A percentile compares a stretch with the other conserved stretches of the same genome.
Evolutionary conservation across 2,113 vertebrate genomes (phyloP).

Genomic region (Chelonoidis abingdonii): DNA sequence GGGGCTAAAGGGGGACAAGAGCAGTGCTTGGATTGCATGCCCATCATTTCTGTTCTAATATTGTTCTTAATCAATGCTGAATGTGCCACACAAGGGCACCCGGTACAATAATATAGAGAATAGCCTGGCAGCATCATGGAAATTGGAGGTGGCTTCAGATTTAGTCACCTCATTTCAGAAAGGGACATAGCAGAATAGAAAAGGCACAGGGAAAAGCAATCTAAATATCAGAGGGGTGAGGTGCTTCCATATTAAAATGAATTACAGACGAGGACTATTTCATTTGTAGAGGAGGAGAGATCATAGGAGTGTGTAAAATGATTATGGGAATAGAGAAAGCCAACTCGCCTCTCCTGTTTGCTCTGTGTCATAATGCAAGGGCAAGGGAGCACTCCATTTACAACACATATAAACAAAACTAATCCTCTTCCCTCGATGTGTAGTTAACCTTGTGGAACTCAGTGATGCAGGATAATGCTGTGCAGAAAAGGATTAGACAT

Average conservation of each 20-base stretch:
- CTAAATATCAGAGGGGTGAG: not conserved
- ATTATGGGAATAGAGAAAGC: not conserved
- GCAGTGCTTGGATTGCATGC: not conserved
- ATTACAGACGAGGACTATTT: not conserved
- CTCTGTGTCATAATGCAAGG: not conserved
- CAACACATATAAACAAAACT: not conserved
- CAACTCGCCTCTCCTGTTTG: not conserved
- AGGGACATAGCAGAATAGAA: not conserved
- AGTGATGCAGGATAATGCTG: conserved; percentile 46
- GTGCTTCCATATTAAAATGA: not conserved
- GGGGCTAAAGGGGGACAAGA: not conserved
- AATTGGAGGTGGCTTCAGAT: not conserved
- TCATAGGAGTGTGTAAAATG: not conserved
- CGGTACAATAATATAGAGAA: fast-evolving
- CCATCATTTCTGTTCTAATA: not conserved
- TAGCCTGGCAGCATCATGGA: not conserved
- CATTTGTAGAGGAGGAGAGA: not conserved
- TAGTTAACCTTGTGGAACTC: conserved; percentile 24
- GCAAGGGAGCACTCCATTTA: not conserved
- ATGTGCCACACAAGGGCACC: not conserved
- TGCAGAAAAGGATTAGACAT: conserved; percentile 59
- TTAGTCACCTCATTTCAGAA: not conserved
- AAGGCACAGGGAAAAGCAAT: not conserved
- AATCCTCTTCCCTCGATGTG: not conserved
- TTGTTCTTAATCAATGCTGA: not conserved